These are phyloP conservation scores for Rutpela maculata DNA, from an alignment of 2,888 invertebrate species.

Conservation along the genomic window DNA sequence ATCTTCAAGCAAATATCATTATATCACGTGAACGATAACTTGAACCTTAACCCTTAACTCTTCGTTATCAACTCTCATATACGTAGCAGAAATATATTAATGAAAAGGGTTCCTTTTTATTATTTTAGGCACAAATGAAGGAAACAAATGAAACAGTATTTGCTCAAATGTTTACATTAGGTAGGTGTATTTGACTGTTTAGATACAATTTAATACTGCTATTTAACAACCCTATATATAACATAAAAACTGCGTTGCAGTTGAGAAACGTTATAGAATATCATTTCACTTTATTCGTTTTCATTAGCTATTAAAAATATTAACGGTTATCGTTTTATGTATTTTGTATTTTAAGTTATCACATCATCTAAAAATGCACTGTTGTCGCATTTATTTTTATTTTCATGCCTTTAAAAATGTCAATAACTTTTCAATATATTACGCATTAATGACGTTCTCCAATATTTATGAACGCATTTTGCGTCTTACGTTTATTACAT, in stretches of 20 bases:
- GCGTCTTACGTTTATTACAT: background rate
- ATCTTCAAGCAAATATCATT: too few species aligned
- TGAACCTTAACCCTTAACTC: too few species aligned
- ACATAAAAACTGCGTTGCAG: slow-evolving; percentile 5
- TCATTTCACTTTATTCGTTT: background rate
- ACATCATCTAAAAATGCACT: background rate
- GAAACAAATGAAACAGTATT: too few species aligned
- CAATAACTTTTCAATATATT: background rate
- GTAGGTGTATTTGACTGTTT: background rate
- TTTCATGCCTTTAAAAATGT: background rate
- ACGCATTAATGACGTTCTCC: background rate
- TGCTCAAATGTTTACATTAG: background rate
- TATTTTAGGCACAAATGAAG: too few species aligned
- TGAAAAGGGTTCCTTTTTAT: too few species aligned
- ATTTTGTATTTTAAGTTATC: background rate
- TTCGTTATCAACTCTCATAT: too few species aligned
- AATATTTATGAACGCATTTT: background rate
- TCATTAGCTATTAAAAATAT: background rate
- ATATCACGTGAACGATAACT: too few species aligned
- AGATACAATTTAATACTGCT: background rate
- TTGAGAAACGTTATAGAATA: background rate
- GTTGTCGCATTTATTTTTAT: background rate
- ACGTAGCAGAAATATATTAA: too few species aligned
- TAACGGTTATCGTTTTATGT: background rate
- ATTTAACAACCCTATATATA: background rate